phyloP scores from a whole-genome alignment of 2,113 vertebrate species.

The Agapornis roseicollis region DNA sequence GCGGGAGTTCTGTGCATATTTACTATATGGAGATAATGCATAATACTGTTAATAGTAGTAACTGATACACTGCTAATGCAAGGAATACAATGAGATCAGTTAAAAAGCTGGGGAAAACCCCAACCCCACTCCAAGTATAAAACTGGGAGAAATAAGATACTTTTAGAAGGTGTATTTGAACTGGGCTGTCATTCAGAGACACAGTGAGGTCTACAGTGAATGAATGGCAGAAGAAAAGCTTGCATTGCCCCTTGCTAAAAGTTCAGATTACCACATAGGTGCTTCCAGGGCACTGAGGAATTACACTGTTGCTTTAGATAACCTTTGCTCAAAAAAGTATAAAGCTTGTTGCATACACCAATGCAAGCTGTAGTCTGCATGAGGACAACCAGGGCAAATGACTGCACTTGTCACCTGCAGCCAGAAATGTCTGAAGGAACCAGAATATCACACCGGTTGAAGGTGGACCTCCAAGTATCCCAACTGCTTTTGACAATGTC shows the following conservation, averaged over 20 bases:
- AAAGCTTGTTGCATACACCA: background rate
- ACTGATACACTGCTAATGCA: background rate
- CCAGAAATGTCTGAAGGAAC: background rate
- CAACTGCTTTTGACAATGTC: background rate
- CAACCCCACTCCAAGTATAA: background rate
- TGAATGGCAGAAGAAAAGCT: background rate
- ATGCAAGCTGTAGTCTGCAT: background rate
- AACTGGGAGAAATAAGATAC: background rate
- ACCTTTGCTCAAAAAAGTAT: conserved; percentile 6
- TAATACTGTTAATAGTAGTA: background rate
- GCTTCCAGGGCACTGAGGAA: background rate
- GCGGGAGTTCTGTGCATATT: background rate
- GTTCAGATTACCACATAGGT: background rate
- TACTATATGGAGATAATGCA: background rate
- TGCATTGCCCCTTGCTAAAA: background rate
- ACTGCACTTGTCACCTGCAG: rapidly evolving
- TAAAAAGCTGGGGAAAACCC: background rate
- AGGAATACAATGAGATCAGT: background rate
- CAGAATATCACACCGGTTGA: background rate
- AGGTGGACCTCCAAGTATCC: background rate
- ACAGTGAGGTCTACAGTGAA: background rate
- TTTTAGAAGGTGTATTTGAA: background rate
- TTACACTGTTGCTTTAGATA: background rate
- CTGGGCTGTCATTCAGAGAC: background rate
- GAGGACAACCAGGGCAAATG: background rate